Base-by-base conservation (phyloP, 2,113 vertebrate genomes). In the Myxocyprinus asiaticus region DNA sequence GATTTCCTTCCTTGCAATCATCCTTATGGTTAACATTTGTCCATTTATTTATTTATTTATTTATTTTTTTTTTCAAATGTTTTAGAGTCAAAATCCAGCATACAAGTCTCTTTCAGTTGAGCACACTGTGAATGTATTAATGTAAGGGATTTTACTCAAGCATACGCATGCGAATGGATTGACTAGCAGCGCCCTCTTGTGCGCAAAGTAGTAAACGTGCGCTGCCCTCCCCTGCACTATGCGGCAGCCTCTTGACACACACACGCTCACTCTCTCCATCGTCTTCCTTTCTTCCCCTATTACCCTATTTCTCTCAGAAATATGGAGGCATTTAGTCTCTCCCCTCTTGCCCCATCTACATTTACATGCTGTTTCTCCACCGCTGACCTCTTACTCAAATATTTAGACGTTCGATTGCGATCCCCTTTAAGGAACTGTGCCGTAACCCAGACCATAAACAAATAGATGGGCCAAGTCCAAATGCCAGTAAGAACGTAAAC, bases 171-270 rank as follows among this genome's bases (percentile, higher is more conserved):
- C 7, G 85, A 91, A 91, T 94, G 92, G 88, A 92, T 93, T 98
- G 95, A 95, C 92, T 94, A 95, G 94, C 94, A 95, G 95, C 97
- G 95, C 95, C 95, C 97, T 98, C 97, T 98, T 95, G 96, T 98
- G 97, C 96, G 90, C 83, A 56, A 78, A 84, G 8, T 9, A 45
- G 69, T 78, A 85, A 91, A 70, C 11, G 10, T 88, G 85, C 7
- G 45, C 70, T 68, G 6, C 56, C 53, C 65, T 62, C 7, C 59
- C 55, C 67, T 81, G 22, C 22, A 33, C 79, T 82, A 80, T 78
- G 22, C 22, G 22, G 75, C 83, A 74, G 44, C 22, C 12, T 80
- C 22, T 77, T 69, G 33, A 48, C 51, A 55, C 74, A 33, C 59
- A 80, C 70, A 81, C 48, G 66, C n/a, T 70, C 53, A 74, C 59